Percentiles rank a stretch among this genome's conserved stretches.
phyloP scores from a whole-genome alignment of 2,888 invertebrate species.

The Lasioglossum zephyrum region DNA sequence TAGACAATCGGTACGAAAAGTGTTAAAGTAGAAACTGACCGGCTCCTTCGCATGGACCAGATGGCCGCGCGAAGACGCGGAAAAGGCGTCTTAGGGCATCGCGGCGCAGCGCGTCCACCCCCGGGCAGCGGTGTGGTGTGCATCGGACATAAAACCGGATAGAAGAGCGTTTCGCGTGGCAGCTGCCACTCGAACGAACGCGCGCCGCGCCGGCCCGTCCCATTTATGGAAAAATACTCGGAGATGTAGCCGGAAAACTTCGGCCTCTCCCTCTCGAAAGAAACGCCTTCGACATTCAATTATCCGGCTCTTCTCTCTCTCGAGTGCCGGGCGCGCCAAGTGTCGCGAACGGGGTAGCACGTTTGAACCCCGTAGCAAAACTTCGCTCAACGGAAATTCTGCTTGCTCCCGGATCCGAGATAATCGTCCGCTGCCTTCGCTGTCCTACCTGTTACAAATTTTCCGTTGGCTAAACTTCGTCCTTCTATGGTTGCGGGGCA shows the following conservation, averaged over 20 bases:
- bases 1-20: too few relatives aligned
- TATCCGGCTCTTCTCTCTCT: constrained; percentile 52
- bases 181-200: constrained; percentile 70
- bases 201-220: constrained; percentile 50
- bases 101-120: constrained; percentile 28
- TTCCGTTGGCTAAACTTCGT: not conserved
- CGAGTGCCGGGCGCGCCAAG: constrained; percentile 47
- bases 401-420: not conserved
- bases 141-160: constrained; percentile 73
- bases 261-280: constrained; percentile 33
- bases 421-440: not conserved
- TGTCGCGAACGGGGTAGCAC: constrained; percentile 36
- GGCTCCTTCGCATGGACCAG: not conserved
- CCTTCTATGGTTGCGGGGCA: not conserved
- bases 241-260: constrained; percentile 52
- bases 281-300: constrained; percentile 61
- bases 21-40: not conserved
- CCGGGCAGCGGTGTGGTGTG: constrained; percentile 65
- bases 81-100: not conserved
- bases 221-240: constrained; percentile 49
- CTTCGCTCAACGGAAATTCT: not conserved
- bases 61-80: not conserved
- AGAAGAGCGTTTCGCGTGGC: constrained; percentile 71
- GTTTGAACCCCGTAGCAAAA: constrained; percentile 25
- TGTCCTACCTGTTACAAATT: not conserved